These are phyloP conservation scores for Sus cebifrons DNA, from an alignment of 2,797 vertebrate species.

Conservation along the genomic window DNA sequence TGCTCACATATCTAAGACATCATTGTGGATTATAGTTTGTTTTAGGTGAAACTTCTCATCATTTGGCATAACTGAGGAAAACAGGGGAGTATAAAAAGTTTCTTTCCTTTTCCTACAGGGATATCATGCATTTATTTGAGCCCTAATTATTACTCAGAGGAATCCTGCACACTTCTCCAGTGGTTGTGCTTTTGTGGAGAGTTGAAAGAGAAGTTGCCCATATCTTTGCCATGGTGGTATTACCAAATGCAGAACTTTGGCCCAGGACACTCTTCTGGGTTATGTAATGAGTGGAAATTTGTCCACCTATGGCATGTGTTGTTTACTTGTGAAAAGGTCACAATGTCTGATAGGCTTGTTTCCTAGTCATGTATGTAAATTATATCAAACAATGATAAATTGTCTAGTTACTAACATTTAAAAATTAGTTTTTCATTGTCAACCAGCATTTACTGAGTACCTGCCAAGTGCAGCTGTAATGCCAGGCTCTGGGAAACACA, in stretches of 20 bases:
- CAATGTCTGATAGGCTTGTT: background rate
- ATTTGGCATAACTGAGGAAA: background rate
- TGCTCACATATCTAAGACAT: background rate
- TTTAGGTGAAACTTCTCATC: slow-evolving; percentile 5
- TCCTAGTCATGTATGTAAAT: background rate
- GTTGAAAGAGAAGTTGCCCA: background rate
- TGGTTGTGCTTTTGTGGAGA: slow-evolving; percentile 2
- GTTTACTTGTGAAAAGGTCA: slow-evolving; percentile 21
- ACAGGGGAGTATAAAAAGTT: background rate
- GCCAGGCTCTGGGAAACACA: background rate
- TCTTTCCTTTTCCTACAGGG: background rate
- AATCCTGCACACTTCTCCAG: background rate
- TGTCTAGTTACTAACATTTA: background rate
- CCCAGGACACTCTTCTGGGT: background rate
- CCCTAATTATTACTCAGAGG: background rate
- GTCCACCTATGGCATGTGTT: background rate
- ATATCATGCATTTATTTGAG: background rate
- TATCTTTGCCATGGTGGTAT: background rate
- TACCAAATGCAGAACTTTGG: background rate
- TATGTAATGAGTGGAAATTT: background rate
- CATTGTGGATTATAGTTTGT: background rate
- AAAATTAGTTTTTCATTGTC: background rate
- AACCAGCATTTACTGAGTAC: background rate
- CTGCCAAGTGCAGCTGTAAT: background rate
- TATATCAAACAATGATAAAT: background rate